Conservation (phyloP, 2,888 invertebrate species). For the Elegia similella region DNA sequence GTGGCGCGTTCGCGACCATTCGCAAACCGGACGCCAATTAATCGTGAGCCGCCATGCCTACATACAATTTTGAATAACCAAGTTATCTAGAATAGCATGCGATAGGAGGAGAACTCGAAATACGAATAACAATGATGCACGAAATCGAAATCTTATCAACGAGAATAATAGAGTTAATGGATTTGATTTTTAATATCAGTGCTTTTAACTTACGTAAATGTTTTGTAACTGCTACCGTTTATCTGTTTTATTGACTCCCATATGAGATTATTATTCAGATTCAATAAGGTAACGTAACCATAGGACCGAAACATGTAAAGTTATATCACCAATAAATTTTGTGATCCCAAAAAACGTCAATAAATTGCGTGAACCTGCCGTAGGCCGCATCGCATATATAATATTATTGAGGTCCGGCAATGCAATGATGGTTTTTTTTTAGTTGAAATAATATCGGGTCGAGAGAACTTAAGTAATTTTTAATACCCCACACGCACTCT, state of each 20-base stretch:
- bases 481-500: conserved; percentile 39
- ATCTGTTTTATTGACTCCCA: conserved; percentile 16
- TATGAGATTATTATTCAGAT: conserved; percentile 21
- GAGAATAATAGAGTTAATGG: conserved; percentile 7
- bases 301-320: conserved; percentile 30
- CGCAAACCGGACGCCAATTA: conserved; percentile 54
- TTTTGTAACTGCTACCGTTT: conserved; percentile 25
- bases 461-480: conserved; percentile 37
- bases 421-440: conserved; percentile 33
- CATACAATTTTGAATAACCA: conserved; percentile 5
- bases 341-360: conserved; percentile 33
- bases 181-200: conserved; percentile 10
- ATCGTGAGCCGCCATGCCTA: conserved; percentile 32
- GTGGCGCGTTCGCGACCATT: conserved; percentile 40
- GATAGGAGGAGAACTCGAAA: not conserved
- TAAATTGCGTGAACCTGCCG: conserved; percentile 45
- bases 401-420: conserved; percentile 41
- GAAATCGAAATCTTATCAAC: conserved; percentile 7
- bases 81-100: not conserved
- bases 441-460: conserved; percentile 29
- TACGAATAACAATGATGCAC: not conserved
- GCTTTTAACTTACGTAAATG: conserved; percentile 22
- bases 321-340: conserved; percentile 32
- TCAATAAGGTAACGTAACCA: conserved; percentile 25
- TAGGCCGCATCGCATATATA: conserved; percentile 39